Percentiles rank a stretch among this genome's conserved stretches.
phyloP scores from a whole-genome alignment of 2,888 invertebrate species.

The Melieria omissa region DNA sequence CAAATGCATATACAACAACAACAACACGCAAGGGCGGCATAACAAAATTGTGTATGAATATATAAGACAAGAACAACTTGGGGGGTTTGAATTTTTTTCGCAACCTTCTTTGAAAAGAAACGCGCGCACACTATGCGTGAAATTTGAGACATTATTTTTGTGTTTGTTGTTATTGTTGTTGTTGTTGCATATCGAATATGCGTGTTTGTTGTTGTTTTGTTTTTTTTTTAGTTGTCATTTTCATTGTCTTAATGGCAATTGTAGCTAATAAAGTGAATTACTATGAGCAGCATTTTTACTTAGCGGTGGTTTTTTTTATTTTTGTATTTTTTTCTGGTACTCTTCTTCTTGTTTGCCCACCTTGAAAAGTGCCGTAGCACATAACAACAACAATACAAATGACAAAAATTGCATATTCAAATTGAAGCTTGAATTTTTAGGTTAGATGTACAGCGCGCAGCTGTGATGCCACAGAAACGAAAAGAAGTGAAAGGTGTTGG shows the following conservation, averaged over 20 bases:
- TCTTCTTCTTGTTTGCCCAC: slow-evolving; percentile 9
- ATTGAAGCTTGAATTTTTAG: not conserved
- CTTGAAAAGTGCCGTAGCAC: slow-evolving; percentile 13
- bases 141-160: slow-evolving; percentile 16
- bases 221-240: slow-evolving; percentile 44
- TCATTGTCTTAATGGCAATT: slow-evolving; percentile 61
- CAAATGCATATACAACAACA: slow-evolving; percentile 22
- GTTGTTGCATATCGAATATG: slow-evolving; percentile 40
- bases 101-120: slow-evolving; percentile 2
- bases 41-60: not conserved
- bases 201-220: slow-evolving; percentile 7
- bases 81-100: not conserved
- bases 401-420: slow-evolving; percentile 32
- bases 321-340: not conserved
- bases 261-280: slow-evolving; percentile 65
- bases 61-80: not conserved
- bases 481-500: too few relatives aligned
- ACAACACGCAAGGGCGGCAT: not conserved
- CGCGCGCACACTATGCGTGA: slow-evolving; percentile 17
- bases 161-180: slow-evolving; percentile 4
- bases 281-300: slow-evolving; percentile 60
- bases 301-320: slow-evolving; percentile 10
- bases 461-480: too few relatives aligned
- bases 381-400: slow-evolving; percentile 13
- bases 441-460: not conserved